Percentiles rank a stretch among this genome's conserved stretches.
These are phyloP conservation scores for Corythornis cristatus DNA, from an alignment of 2,113 vertebrate species.

Conservation along the genomic window DNA sequence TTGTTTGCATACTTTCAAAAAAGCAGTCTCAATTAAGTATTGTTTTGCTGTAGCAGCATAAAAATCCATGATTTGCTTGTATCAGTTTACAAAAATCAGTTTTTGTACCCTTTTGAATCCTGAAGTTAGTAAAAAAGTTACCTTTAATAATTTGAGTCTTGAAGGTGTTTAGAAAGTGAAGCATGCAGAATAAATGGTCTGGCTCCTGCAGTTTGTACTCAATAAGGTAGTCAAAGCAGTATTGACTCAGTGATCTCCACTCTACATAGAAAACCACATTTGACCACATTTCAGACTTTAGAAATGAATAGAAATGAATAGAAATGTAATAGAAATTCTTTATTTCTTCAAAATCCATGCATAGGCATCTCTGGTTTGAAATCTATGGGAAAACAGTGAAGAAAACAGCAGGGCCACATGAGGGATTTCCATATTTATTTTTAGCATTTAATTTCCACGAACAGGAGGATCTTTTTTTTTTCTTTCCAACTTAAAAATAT, in stretches of 20 bases:
- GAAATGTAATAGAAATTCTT: neutral
- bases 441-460: conserved; percentile 20
- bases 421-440: conserved; percentile 48
- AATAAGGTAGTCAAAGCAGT: neutral
- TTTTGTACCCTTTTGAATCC: too few relatives aligned
- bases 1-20: neutral
- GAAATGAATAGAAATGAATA: too few relatives aligned
- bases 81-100: neutral
- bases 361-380: neutral
- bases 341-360: neutral
- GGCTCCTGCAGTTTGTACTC: neutral
- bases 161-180: neutral
- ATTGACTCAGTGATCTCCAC: neutral
- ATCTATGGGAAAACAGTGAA: conserved; percentile 11
- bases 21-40: neutral
- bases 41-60: neutral
- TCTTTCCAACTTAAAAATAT: conserved; percentile 5
- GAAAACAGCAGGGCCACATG: neutral
- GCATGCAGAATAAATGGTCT: neutral
- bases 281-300: neutral
- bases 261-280: neutral
- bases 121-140: neutral
- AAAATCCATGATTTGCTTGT: neutral
- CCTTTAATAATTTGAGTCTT: neutral
- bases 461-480: conserved; percentile 7